Conservation (phyloP, 2,888 invertebrate genomes). For the Alloplasta piceator region DNA sequence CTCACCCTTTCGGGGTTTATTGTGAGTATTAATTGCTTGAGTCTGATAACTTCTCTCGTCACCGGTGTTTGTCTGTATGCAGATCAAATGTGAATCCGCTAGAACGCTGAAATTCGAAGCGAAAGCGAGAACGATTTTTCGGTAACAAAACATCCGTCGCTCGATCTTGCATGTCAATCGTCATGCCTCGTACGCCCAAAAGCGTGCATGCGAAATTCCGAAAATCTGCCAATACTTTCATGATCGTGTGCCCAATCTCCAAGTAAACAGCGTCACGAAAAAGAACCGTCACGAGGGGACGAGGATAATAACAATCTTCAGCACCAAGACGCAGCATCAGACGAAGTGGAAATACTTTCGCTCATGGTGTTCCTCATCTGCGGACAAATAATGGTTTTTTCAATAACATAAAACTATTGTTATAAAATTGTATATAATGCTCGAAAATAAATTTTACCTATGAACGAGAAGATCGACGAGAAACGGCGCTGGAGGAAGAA, state of each 20-base stretch:
- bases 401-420: too few relatives aligned
- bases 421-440: too few relatives aligned
- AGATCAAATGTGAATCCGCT: slow-evolving; percentile 94
- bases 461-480: slow-evolving; percentile 92
- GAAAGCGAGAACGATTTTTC: slow-evolving; percentile 91
- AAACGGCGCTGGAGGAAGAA: slow-evolving; percentile 89
- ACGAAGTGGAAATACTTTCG: slow-evolving; percentile 90
- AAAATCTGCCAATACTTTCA: slow-evolving; percentile 94
- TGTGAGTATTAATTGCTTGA: slow-evolving; percentile 94
- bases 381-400: slow-evolving; percentile 36
- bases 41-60: slow-evolving; percentile 92
- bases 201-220: slow-evolving; percentile 92
- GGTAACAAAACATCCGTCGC: slow-evolving; percentile 91
- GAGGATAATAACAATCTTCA: slow-evolving; percentile 94
- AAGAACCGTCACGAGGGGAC: slow-evolving; percentile 91
- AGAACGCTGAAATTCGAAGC: slow-evolving; percentile 91
- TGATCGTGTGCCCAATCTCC: slow-evolving; percentile 94
- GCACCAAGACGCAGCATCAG: slow-evolving; percentile 92
- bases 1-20: slow-evolving; percentile 90
- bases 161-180: slow-evolving; percentile 92
- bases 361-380: slow-evolving; percentile 92
- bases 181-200: slow-evolving; percentile 90
- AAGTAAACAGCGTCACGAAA: slow-evolving; percentile 91
- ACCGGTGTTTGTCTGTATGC: slow-evolving; percentile 89
- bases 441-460: slow-evolving; percentile 82